Evolutionary conservation across 1,140 invertebrate species (phyloP).

Genomic region (Lanistes nyassanus): DNA sequence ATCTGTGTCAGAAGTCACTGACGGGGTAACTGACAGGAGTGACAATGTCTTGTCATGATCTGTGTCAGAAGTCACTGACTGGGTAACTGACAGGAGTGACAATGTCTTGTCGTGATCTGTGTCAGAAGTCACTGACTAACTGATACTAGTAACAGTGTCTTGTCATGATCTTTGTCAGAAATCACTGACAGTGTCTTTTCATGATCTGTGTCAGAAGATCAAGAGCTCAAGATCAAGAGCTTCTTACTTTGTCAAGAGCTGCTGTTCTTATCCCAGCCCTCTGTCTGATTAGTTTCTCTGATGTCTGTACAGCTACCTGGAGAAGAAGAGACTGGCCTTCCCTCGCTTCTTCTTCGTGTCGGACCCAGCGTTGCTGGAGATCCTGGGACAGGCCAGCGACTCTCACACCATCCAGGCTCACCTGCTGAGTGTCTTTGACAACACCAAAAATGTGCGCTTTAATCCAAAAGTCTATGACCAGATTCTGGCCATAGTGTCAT

Average conservation of each 20-base stretch:
- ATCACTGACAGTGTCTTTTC: too few relatives aligned
- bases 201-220: not conserved
- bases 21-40: not conserved
- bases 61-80: not conserved
- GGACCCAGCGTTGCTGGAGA: slow-evolving; percentile 93
- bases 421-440: slow-evolving; percentile 94
- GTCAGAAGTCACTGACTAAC: not conserved
- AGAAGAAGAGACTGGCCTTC: slow-evolving; percentile 94
- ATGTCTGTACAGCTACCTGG: slow-evolving; percentile 78
- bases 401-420: slow-evolving; percentile 97
- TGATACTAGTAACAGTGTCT: not conserved
- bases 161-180: not conserved
- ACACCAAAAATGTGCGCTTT: slow-evolving; percentile 91
- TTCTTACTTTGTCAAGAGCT: too few relatives aligned
- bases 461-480: slow-evolving; percentile 96
- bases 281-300: too few relatives aligned
- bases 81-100: not conserved
- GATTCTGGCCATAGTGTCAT: slow-evolving; percentile 91
- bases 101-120: not conserved
- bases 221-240: too few relatives aligned
- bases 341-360: slow-evolving; percentile 98
- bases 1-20: slow-evolving; percentile 70
- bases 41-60: not conserved
- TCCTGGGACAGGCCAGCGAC: slow-evolving; percentile 95
- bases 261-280: too few relatives aligned